Base-by-base conservation (phyloP, 1,140 invertebrate species). In the Sesamia nonagrioides region DNA sequence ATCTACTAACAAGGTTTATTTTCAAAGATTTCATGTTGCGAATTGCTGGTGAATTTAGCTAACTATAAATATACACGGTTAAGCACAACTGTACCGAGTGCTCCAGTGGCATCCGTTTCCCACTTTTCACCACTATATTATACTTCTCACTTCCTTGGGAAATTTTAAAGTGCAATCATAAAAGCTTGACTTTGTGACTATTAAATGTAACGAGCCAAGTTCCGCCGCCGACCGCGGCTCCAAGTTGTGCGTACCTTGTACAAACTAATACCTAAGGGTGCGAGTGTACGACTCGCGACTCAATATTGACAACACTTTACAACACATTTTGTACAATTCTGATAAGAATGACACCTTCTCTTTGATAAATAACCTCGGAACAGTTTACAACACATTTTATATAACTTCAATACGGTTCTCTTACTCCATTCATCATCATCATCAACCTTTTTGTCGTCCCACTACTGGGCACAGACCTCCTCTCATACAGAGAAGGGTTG, bases 121-220 rank as follows among this genome's bases (percentile, higher is more conserved):
- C 27, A 58, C 50, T 56, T 72, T 27, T 18, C 54, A 45, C 18
- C 37, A 58, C 56, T 58, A 74, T 48, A 60, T 74, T 45, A 58
- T 45, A 60, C 18, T 54, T 54, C 33, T 54, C 74, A 54, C 60
- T 66, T 77, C 60, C 74, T 68, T 18, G n/a, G 54, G 61, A 66
- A 66, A 6, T 77, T 77, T 77, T 77, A 42, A 63, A 77, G 60
- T 77, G 45, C 54, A 77, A 68, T 66, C 48, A 63, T 77, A 63
- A 77, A 77, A 77, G 61, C 74, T 66, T 74, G 60, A 68, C 60
- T 74, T 74, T 77, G 45, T 54, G 35, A 66, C 74, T 66, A 66
- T 77, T 77, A 77, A 66, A 77, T 77, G 60, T 66, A 77, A 77
- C 61, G 74, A 63, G 42, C 11, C 61, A 68, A 77, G 74, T 73